Evolutionary conservation across 2,113 vertebrate genomes (phyloP), one percentile per base, ranked within the genome.

Genomic region (Circaetus gallicus): DNA sequence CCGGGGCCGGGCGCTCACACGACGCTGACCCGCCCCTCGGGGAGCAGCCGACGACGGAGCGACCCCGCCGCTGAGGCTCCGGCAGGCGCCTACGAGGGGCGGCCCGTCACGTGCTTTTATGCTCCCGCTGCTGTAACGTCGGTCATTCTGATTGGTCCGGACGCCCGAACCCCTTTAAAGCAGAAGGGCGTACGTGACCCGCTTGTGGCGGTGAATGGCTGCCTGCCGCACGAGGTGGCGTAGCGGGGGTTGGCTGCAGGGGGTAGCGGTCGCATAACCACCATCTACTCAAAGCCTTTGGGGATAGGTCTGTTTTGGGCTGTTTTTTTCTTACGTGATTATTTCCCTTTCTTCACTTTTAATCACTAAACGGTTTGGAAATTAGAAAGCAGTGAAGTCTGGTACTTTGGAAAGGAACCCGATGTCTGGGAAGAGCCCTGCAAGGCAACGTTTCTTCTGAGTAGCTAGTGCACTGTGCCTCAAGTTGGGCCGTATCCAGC

Each of bases 241-340:
- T 9, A 5, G 1, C 1, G 2, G 7, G 7, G 8, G 3, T 16
- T 29, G 7, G 25, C 3, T 1, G 1, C 2, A 13, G 9, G 7
- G 9, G 22, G 18, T 9, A 5, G 6, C 0, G 1, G 19, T 13
- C 1, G 1, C 11, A 2, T 15, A 7, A 5, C 10, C 15, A 11
- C 5, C 8, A 6, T 9, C 20, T 11, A 18, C 1, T 20, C 10
- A 11, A 21, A 26, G 17, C 18, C 69, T 22, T 20, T 8, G 17
- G 47, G 25, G 7, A 2, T 62, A 29, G 42, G 2, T 40, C 22
- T 9, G 0, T 2, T n/a, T 18, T 25, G 31, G 14, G 8, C 62
- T 45, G 29, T 9, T 20, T 69, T 59, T 32, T 31, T 78, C 32
- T 45, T 50, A 16, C 0, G 0, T 26, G 34, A 31, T 36, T 34